A percentile compares a stretch with the other conserved stretches of the same genome.
Evolutionary conservation across 2,797 vertebrate species (phyloP).

Genomic region (Eulemur mongoz): DNA sequence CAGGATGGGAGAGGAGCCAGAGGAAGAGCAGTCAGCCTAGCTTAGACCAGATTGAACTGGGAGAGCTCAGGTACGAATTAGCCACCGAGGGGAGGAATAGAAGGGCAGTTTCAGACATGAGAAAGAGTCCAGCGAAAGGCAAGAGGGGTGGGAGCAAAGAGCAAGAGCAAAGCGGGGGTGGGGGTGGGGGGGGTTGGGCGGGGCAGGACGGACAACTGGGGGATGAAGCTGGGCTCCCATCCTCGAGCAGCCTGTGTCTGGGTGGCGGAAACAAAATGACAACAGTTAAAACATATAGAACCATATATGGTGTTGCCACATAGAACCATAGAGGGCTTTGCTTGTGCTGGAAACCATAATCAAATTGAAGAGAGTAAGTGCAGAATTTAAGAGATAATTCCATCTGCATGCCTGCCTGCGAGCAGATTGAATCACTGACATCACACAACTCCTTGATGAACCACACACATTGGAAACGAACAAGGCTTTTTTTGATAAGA

Average conservation of each 20-base stretch:
- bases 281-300: background rate
- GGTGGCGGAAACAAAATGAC: background rate
- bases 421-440: background rate
- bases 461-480: background rate
- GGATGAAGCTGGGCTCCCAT: background rate
- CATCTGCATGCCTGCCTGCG: background rate
- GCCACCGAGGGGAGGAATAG: fast-evolving
- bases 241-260: background rate
- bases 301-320: fast-evolving
- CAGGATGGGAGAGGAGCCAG: fast-evolving
- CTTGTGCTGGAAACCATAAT: background rate
- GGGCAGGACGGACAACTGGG: background rate
- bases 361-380: background rate
- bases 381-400: background rate
- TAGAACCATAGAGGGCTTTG: background rate
- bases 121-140: no score
- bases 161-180: no score
- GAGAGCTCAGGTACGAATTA: background rate
- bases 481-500: background rate
- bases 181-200: fast-evolving
- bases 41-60: background rate
- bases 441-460: background rate
- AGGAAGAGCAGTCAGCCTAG: background rate
- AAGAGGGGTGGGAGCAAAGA: background rate
- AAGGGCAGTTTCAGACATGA: background rate